These are phyloP conservation scores for Geothlypis trichas DNA, from an alignment of 2,113 vertebrate genomes.

Conservation along the genomic window DNA sequence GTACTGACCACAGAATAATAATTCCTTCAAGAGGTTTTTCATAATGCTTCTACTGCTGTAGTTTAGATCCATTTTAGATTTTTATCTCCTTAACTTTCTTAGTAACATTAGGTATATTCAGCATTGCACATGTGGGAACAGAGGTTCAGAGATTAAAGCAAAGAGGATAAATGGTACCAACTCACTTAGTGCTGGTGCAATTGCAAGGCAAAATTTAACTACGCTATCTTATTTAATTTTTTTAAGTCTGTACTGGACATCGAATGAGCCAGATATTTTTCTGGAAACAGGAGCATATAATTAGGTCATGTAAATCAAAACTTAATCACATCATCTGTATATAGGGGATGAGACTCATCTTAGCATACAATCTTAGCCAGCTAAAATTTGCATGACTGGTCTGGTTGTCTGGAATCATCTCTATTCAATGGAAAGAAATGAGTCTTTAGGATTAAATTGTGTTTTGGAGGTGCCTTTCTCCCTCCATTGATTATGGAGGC, in stretches of 20 bases:
- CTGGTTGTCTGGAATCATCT: not conserved
- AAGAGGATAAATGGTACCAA: not conserved
- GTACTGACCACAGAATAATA: constrained; percentile 37
- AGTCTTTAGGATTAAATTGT: not conserved
- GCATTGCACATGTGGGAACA: not conserved
- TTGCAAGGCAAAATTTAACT: not conserved
- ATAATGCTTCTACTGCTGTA: not conserved
- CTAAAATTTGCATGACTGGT: not conserved
- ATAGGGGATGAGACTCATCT: not conserved
- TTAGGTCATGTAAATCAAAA: constrained; percentile 35
- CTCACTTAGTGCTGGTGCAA: not conserved
- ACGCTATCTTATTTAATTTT: not conserved
- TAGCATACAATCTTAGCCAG: not conserved
- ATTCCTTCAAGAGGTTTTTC: not conserved
- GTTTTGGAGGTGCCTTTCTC: not conserved
- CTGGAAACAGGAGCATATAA: constrained; percentile 23
- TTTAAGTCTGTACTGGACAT: not conserved
- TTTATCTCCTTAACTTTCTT: constrained; percentile 37
- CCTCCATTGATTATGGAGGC: not conserved
- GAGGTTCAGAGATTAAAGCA: not conserved
- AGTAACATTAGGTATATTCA: not conserved
- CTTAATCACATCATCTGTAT: not conserved
- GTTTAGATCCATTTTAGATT: constrained; percentile 19
- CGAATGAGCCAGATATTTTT: constrained; percentile 15
- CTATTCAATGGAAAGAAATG: not conserved